A percentile compares a stretch with the other conserved stretches of the same genome.
These are phyloP conservation scores for Gallinago paraguaiae DNA, from an alignment of 2,113 vertebrate genomes.

Conservation along the genomic window DNA sequence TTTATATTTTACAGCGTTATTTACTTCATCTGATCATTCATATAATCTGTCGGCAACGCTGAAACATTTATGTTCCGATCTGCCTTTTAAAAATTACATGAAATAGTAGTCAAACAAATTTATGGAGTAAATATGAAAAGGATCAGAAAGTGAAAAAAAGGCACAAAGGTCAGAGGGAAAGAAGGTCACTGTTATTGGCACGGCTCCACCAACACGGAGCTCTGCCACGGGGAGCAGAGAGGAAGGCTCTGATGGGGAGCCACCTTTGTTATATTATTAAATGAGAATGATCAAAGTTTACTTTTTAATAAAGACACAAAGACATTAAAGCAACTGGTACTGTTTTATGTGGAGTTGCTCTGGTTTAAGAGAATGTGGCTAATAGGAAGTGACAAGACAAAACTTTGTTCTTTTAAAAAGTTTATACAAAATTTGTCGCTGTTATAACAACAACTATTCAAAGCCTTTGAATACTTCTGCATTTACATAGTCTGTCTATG, in stretches of 20 bases:
- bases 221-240: neutral
- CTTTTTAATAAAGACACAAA: neutral
- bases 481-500: neutral
- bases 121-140: constrained; percentile 2
- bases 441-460: neutral
- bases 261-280: neutral
- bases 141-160: neutral
- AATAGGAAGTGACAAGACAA: neutral
- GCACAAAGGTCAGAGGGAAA: neutral
- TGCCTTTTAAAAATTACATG: neutral
- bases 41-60: constrained; percentile 2
- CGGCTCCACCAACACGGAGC: neutral
- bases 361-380: neutral
- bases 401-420: neutral
- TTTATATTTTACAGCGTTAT: constrained; percentile 70
- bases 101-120: constrained; percentile 8
- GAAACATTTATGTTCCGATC: neutral
- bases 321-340: neutral
- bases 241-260: neutral
- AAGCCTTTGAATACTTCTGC: neutral
- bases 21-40: constrained; percentile 57
- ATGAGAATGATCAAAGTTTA: constrained; percentile 15
- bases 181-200: neutral
- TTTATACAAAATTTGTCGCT: neutral
- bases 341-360: neutral